phyloP scores from a whole-genome alignment of 2,113 vertebrate genomes.

The Nicator chloris region DNA sequence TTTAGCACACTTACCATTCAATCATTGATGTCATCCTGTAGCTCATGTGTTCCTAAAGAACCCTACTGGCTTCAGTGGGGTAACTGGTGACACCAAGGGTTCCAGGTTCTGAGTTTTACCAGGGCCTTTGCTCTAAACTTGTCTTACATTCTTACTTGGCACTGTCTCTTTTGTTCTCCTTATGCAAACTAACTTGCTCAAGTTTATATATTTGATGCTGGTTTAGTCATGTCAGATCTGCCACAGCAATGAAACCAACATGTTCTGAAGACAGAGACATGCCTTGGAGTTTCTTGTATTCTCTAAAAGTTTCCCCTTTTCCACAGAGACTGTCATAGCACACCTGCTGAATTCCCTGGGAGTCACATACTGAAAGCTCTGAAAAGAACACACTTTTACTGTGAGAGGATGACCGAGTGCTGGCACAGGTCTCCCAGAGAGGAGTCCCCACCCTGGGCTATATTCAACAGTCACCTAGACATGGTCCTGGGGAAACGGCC shows the following conservation, averaged over 20 bases:
- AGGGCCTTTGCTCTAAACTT: background rate
- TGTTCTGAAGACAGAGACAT: background rate
- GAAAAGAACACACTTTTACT: background rate
- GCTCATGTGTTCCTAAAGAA: background rate
- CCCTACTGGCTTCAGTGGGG: background rate
- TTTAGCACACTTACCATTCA: background rate
- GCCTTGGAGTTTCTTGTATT: background rate
- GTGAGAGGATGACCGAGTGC: fast-evolving
- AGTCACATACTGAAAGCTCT: background rate
- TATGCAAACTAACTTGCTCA: background rate
- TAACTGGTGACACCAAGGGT: background rate
- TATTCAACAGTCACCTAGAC: background rate
- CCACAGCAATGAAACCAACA: background rate
- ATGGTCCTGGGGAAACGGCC: fast-evolving
- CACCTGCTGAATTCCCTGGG: background rate
- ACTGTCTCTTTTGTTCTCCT: background rate
- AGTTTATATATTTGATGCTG: background rate
- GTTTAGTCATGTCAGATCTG: background rate
- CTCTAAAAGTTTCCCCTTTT: background rate
- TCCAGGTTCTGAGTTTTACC: background rate
- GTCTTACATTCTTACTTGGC: background rate
- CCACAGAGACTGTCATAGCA: background rate
- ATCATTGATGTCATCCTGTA: background rate
- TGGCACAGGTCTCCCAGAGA: background rate
- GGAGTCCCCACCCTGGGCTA: background rate